Percentiles rank a stretch among this genome's conserved stretches.
Conservation (phyloP, 2,888 invertebrate genomes). For the Psococerastis gibbosa region DNA sequence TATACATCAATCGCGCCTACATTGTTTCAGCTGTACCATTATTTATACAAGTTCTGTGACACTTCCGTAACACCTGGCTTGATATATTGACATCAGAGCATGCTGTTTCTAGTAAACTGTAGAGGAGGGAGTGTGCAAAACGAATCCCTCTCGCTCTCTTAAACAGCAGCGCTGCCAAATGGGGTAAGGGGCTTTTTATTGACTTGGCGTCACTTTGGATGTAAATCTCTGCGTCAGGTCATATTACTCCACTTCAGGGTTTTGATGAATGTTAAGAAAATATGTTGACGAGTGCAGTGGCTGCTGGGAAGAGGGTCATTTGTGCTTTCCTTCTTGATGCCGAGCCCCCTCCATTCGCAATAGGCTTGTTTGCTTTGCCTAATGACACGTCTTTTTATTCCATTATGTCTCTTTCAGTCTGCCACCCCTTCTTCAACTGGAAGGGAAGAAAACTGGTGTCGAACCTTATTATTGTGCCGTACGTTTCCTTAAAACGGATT, state of each 20-base stretch:
- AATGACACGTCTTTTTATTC: constrained; percentile 11
- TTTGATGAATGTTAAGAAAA: neutral
- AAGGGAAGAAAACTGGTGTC: neutral
- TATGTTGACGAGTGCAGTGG: neutral
- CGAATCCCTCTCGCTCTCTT: neutral
- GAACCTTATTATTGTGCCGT: neutral
- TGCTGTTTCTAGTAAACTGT: neutral
- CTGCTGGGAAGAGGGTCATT: neutral
- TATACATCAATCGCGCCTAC: too few relatives aligned
- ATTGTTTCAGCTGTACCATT: too few relatives aligned
- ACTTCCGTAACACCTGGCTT: neutral
- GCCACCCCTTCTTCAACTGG: neutral
- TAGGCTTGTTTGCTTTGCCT: constrained; percentile 11
- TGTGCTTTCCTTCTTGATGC: neutral
- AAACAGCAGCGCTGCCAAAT: too few relatives aligned
- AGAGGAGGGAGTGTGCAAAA: neutral
- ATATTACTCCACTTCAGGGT: neutral
- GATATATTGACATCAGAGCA: neutral
- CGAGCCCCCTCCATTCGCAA: neutral
- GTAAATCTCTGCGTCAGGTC: constrained; percentile 1
- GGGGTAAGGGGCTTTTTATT: too few relatives aligned
- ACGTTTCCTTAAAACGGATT: neutral
- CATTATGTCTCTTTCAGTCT: constrained; percentile 5
- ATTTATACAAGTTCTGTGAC: too few relatives aligned
- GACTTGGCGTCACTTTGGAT: constrained; percentile 4